phyloP scores from a whole-genome alignment of 2,797 vertebrate species.

The Phyllotis vaccarum region DNA sequence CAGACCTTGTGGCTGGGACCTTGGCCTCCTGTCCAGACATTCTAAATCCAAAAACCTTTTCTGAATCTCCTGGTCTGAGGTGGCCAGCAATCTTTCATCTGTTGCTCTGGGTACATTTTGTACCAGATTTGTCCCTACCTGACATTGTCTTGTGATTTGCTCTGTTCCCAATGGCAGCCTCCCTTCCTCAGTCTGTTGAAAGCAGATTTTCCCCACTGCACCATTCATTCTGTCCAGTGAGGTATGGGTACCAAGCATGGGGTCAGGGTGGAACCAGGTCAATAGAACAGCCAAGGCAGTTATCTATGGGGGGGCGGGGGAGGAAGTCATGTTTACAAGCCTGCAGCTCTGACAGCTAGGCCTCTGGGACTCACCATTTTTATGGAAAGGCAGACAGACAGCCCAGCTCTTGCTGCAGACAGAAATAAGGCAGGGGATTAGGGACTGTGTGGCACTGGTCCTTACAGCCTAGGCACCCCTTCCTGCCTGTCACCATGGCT shows the following conservation, averaged over 20 bases:
- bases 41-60: neutral
- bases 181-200: neutral
- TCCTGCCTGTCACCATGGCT: neutral
- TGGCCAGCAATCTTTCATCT: neutral
- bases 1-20: neutral
- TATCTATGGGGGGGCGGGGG: too few relatives aligned
- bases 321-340: neutral
- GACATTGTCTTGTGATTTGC: neutral
- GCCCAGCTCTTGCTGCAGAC: neutral
- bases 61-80: neutral
- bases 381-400: neutral
- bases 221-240: neutral
- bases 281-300: neutral
- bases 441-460: too few relatives aligned
- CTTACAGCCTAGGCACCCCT: neutral
- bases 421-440: neutral
- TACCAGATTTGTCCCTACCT: neutral
- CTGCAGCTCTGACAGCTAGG: neutral
- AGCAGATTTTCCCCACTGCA: neutral
- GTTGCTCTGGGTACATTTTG: neutral
- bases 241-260: neutral
- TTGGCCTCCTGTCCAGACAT: slow-evolving; percentile 2
- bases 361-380: neutral
- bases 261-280: neutral
- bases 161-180: neutral